phyloP scores from a whole-genome alignment of 2,888 invertebrate species.

The Drosophila peninsularis region DNA sequence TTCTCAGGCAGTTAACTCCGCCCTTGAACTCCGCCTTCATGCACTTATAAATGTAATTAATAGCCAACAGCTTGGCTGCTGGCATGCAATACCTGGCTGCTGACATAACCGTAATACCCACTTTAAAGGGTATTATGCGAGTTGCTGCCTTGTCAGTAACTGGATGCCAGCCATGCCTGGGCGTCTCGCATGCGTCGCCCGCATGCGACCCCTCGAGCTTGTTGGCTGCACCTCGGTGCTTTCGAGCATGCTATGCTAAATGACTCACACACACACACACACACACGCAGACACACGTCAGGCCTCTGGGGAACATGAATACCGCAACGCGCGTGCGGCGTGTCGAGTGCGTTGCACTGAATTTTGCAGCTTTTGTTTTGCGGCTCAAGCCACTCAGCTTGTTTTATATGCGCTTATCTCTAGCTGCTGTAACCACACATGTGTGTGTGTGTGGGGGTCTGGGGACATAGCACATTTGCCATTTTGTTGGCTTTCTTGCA shows the following conservation, averaged over 20 bases:
- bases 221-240: constrained; percentile 58
- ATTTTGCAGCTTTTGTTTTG: constrained; percentile 78
- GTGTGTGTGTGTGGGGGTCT: constrained; percentile 19
- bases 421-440: constrained; percentile 44
- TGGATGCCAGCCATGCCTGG: constrained; percentile 18
- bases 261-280: constrained; percentile 55
- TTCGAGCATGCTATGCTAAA: constrained; percentile 68
- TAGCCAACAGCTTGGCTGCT: not conserved
- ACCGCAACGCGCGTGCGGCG: constrained; percentile 37
- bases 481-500: constrained; percentile 65
- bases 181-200: too few species aligned
- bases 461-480: constrained; percentile 42
- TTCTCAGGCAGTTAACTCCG: too few species aligned
- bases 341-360: constrained; percentile 81
- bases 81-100: not conserved
- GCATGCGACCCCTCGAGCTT: constrained; percentile 43
- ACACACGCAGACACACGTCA: constrained; percentile 8
- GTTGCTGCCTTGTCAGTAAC: constrained; percentile 30
- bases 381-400: constrained; percentile 69
- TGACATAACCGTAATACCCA: not conserved
- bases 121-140: constrained; percentile 19
- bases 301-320: constrained; percentile 20
- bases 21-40: not conserved
- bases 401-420: constrained; percentile 80
- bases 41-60: constrained; percentile 7